A percentile compares a stretch with the other conserved stretches of the same genome.
phyloP scores from a whole-genome alignment of 2,888 invertebrate species.

The Cosmopolites sordidus region DNA sequence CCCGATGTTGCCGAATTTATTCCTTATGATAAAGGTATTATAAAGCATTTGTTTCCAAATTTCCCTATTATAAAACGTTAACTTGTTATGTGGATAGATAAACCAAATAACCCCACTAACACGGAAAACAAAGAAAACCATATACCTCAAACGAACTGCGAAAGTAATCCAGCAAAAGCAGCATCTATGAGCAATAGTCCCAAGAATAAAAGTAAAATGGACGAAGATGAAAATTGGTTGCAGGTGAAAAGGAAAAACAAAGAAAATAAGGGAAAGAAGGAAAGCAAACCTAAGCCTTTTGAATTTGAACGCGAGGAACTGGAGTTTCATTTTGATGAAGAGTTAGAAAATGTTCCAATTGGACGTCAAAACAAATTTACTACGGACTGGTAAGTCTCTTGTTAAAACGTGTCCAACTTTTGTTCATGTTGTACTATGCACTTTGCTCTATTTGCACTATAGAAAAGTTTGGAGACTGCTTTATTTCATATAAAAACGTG shows the following conservation, averaged over 20 bases:
- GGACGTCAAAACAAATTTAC: constrained; percentile 80
- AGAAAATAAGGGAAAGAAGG: constrained; percentile 42
- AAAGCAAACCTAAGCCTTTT: constrained; percentile 35
- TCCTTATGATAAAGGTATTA: constrained; percentile 48
- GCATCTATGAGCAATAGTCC: not conserved
- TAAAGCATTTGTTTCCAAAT: not conserved
- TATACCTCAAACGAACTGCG: constrained; percentile 15
- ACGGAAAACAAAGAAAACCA: constrained; percentile 19
- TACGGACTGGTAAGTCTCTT: constrained; percentile 71
- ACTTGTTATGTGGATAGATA: constrained; percentile 6
- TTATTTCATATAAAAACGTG: too few relatives aligned
- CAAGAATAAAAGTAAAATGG: constrained; percentile 7
- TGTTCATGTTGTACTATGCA: too few relatives aligned
- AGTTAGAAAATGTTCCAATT: constrained; percentile 73
- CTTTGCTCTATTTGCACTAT: too few relatives aligned
- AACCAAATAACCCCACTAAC: not conserved
- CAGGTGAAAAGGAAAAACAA: constrained; percentile 48
- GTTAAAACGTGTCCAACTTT: too few relatives aligned
- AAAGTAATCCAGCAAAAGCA: not conserved
- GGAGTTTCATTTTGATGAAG: constrained; percentile 97
- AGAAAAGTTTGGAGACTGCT: too few relatives aligned
- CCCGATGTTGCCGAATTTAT: constrained; percentile 85
- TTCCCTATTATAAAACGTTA: not conserved
- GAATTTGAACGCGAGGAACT: constrained; percentile 67
- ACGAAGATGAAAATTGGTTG: constrained; percentile 51